These are phyloP conservation scores for Papilio dardanus DNA, from an alignment of 1,140 invertebrate species.

Conservation along the genomic window DNA sequence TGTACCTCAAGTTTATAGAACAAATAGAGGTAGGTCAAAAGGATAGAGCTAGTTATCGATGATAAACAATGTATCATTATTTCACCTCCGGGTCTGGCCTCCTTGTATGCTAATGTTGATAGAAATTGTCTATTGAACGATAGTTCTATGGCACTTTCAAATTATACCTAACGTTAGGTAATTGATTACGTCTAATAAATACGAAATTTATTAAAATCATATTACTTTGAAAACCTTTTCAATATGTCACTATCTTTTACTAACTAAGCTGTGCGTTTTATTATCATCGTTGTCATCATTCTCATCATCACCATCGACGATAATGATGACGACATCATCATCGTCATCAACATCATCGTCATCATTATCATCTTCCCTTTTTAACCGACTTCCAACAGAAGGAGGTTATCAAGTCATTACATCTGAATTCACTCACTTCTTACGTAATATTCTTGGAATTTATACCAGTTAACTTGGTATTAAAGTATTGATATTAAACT, in stretches of 20 bases:
- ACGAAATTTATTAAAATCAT: background rate
- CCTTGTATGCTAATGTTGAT: slow-evolving; percentile 19
- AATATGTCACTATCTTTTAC: background rate
- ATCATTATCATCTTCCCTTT: no score
- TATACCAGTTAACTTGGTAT: background rate
- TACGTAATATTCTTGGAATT: background rate
- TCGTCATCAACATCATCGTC: background rate
- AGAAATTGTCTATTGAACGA: slow-evolving; percentile 14
- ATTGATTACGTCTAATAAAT: background rate
- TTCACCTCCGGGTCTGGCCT: slow-evolving; percentile 6
- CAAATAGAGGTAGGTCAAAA: slow-evolving; percentile 36
- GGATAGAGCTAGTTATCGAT: slow-evolving; percentile 36
- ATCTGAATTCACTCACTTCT: background rate
- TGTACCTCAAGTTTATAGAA: slow-evolving; percentile 48
- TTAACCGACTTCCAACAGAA: no score
- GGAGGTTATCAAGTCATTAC: no score
- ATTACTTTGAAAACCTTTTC: background rate
- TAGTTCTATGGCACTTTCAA: background rate
- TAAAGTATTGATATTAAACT: background rate
- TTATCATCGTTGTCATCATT: background rate
- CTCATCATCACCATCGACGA: no score
- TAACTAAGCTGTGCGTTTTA: no score
- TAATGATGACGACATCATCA: no score
- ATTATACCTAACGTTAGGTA: background rate
- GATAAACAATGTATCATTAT: slow-evolving; percentile 37